Conservation (phyloP, 1,140 invertebrate genomes). For the Pristionchus pacificus region DNA sequence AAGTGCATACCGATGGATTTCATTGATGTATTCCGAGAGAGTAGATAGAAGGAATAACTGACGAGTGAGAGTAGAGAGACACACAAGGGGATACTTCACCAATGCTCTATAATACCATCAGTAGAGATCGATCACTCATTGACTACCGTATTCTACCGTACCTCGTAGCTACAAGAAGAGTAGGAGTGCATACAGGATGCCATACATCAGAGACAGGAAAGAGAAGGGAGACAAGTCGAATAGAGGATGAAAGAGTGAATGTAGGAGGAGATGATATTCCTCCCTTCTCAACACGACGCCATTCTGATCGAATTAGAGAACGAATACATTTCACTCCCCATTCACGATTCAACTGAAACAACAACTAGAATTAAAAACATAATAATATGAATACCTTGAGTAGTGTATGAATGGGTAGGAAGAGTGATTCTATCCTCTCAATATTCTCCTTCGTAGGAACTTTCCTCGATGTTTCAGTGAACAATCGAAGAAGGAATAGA, state of each 20-base stretch:
- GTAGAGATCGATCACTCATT: no score
- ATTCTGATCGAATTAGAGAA: constrained; percentile 23
- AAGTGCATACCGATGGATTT: constrained; percentile 36
- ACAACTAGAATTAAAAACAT: background rate
- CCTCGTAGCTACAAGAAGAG: constrained; percentile 27
- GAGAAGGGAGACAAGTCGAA: constrained; percentile 23
- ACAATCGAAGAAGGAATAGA: constrained; percentile 25
- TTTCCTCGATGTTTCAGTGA: constrained; percentile 21
- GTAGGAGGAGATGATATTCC: background rate
- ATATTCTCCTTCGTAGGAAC: constrained; percentile 1
- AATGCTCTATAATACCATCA: no score
- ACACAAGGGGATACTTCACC: no score
- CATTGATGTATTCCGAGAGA: constrained; percentile 30
- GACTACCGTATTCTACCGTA: constrained; percentile 15
- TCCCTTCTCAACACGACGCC: background rate
- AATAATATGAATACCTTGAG: constrained; percentile 32
- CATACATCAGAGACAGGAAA: constrained; percentile 34
- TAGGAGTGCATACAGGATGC: constrained; percentile 33
- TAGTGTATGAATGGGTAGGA: constrained; percentile 18
- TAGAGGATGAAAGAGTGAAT: constrained; percentile 10
- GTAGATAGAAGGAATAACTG: constrained; percentile 27
- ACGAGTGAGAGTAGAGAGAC: constrained; percentile 12
- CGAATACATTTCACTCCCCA: constrained; percentile 26
- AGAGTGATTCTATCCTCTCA: constrained; percentile 5
- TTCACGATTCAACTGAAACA: constrained; percentile 28